These are phyloP conservation scores for Oscheius sp. DNA, from an alignment of 2,888 invertebrate genomes.

Conservation along the genomic window DNA sequence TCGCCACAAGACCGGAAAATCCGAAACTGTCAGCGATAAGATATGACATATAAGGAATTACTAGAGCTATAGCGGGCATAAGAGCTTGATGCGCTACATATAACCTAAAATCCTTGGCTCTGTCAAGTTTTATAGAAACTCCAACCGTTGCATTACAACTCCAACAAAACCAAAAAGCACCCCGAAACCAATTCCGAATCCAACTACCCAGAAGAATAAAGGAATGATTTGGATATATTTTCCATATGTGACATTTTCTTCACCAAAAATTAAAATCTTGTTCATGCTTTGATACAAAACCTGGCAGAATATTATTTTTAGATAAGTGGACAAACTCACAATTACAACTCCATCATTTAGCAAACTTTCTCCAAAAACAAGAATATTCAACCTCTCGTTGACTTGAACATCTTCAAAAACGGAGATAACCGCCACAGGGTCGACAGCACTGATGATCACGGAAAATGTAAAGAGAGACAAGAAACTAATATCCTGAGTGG, in stretches of 20 bases:
- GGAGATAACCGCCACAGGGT: slow-evolving; percentile 66
- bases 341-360: slow-evolving; percentile 85
- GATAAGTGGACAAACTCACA: slow-evolving; percentile 71
- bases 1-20: slow-evolving; percentile 95
- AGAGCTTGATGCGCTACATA: slow-evolving; percentile 7
- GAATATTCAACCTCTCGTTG: slow-evolving; percentile 46
- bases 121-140: no score
- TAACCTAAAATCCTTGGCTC: background rate
- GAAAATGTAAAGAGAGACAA: slow-evolving; percentile 54
- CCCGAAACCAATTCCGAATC: slow-evolving; percentile 11
- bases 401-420: slow-evolving; percentile 81
- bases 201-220: slow-evolving; percentile 7
- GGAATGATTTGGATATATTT: background rate
- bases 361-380: slow-evolving; percentile 56
- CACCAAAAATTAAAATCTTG: slow-evolving; percentile 6
- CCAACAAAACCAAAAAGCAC: slow-evolving; percentile 50
- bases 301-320: slow-evolving; percentile 6
- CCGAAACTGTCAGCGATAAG: slow-evolving; percentile 97
- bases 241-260: background rate
- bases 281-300: slow-evolving; percentile 28
- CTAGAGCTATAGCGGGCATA: slow-evolving; percentile 18
- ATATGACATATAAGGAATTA: slow-evolving; percentile 94
- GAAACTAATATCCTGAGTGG: slow-evolving; percentile 30
- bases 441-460: slow-evolving; percentile 68
- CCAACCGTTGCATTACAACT: slow-evolving; percentile 43